Conservation (phyloP, 1,140 invertebrate species). For the Hypsibius dujardini region DNA sequence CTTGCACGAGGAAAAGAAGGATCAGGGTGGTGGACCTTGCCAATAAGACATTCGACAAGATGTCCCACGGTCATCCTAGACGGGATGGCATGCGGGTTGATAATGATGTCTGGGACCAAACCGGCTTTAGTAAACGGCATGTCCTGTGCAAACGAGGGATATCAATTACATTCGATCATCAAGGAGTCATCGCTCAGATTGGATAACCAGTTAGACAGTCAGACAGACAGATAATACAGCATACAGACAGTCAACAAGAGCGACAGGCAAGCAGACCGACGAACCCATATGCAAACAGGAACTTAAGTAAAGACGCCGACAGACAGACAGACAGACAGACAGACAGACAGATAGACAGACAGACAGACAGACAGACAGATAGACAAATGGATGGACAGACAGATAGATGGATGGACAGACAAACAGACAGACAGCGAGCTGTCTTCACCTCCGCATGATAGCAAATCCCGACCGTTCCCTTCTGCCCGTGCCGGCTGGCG, state of each 20-base stretch:
- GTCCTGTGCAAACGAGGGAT: slow-evolving; percentile 25
- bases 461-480: slow-evolving; percentile 30
- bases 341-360: neutral
- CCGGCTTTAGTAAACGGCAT: slow-evolving; percentile 35
- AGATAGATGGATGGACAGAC: too few species aligned
- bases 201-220: neutral
- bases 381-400: too few species aligned
- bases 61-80: slow-evolving; percentile 36
- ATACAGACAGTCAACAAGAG: too few species aligned
- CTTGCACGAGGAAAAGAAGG: neutral
- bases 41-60: neutral
- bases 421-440: neutral
- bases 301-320: too few species aligned
- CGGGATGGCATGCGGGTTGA: slow-evolving; percentile 37
- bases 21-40: neutral
- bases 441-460: neutral
- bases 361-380: too few species aligned
- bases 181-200: neutral
- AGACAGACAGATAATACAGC: too few species aligned
- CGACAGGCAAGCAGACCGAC: neutral
- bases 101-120: slow-evolving; percentile 36
- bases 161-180: neutral
- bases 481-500: slow-evolving; percentile 35
- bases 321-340: neutral
- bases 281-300: neutral